Conservation (phyloP, 2,888 invertebrate genomes). For the Hypsopygia costalis region DNA sequence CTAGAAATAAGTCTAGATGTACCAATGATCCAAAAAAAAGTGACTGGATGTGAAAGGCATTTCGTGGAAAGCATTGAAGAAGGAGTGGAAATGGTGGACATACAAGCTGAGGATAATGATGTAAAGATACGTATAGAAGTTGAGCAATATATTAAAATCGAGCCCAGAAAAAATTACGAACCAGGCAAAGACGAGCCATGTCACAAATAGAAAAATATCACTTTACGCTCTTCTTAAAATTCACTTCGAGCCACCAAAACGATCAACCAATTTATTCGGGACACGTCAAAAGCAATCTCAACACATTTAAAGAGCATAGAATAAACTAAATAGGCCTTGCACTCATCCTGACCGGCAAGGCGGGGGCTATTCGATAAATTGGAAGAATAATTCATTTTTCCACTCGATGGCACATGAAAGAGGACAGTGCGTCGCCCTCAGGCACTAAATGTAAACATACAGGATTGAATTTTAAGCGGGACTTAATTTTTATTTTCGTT, state of each 20-base stretch:
- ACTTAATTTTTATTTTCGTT: conserved; percentile 3
- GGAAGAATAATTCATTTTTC: conserved; percentile 71
- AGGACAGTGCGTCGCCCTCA: conserved; percentile 36
- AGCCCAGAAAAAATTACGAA: too few species aligned
- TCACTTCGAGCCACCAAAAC: neutral
- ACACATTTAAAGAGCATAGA: conserved; percentile 26
- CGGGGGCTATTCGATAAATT: conserved; percentile 53
- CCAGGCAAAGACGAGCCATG: too few species aligned
- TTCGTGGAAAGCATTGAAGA: too few species aligned
- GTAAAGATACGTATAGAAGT: too few species aligned
- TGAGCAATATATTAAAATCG: too few species aligned
- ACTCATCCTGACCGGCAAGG: conserved; percentile 20
- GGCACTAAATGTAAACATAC: conserved; percentile 22
- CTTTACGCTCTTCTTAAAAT: neutral
- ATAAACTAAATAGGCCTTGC: conserved; percentile 40
- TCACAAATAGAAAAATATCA: too few species aligned
- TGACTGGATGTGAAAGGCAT: too few species aligned
- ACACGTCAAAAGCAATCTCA: conserved; percentile 23
- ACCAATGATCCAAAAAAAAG: too few species aligned
- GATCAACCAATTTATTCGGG: neutral
- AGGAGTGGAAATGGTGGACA: too few species aligned
- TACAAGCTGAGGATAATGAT: too few species aligned
- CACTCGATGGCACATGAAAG: conserved; percentile 56
- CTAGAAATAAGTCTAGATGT: too few species aligned
- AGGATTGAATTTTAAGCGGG: conserved; percentile 5